Conservation (phyloP, 1,140 invertebrate species). For the Drosophila subpulchrella region DNA sequence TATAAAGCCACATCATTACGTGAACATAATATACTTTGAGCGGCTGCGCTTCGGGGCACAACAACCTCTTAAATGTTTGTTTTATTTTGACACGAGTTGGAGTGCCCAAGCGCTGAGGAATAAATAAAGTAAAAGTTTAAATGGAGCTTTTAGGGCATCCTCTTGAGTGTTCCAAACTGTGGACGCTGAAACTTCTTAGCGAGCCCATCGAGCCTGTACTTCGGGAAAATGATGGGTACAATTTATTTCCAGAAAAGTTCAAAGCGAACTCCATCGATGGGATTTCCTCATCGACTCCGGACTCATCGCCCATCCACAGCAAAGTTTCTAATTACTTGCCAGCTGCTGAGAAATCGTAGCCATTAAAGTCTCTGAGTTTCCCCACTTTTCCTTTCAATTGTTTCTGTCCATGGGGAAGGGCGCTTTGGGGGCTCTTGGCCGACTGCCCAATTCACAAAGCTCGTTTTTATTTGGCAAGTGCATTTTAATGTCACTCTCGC, state of each 20-base stretch:
- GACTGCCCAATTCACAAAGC: constrained; percentile 40
- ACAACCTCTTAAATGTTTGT: constrained; percentile 49
- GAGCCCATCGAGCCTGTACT: constrained; percentile 7
- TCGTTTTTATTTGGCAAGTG: constrained; percentile 67
- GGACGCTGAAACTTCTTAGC: constrained; percentile 14
- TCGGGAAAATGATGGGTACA: constrained; percentile 28
- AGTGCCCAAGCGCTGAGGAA: constrained; percentile 8
- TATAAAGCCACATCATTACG: too few relatives aligned
- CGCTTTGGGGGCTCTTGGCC: constrained; percentile 37
- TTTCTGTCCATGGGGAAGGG: constrained; percentile 11
- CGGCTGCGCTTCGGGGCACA: neutral
- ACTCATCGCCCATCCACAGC: neutral
- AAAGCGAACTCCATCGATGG: constrained; percentile 45
- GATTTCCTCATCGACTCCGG: constrained; percentile 16
- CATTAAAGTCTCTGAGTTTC: constrained; percentile 34
- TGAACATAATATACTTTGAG: too few relatives aligned
- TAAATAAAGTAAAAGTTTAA: constrained; percentile 34
- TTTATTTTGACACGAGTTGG: constrained; percentile 62
- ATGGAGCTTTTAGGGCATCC: constrained; percentile 53
- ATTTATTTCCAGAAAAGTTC: constrained; percentile 60
- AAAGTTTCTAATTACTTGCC: constrained; percentile 59
- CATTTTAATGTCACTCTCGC: constrained; percentile 68
- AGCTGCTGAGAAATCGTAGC: constrained; percentile 41
- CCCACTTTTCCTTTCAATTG: constrained; percentile 61
- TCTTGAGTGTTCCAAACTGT: constrained; percentile 34